Evolutionary conservation across 2,797 vertebrate species (phyloP), one percentile per base, ranked within the genome.

Genomic region (Yasuhikotakia modesta): DNA sequence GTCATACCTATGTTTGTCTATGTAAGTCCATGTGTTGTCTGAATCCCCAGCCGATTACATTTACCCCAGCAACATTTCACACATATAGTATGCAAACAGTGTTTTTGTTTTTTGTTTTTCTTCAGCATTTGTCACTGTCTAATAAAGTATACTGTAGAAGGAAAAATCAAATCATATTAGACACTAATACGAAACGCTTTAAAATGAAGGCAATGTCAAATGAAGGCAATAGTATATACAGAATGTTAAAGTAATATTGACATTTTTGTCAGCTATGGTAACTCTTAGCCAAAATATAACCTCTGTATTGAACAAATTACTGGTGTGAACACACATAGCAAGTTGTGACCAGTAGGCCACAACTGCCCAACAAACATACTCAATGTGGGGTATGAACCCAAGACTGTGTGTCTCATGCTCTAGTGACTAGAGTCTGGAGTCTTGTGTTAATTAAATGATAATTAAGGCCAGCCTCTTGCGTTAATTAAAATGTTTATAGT

Each of bases 91-190:
- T 60, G 39, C 35, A 73, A 24, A 22, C 46, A 46, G 69, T 46
- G 24, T 43, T 46, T 60, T 61, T 81, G 79, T 57, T 76, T 14
- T n/a, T 70, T 55, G 24, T n/a, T 57, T 53, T 16, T 69, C 81
- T 69, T 19, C 17, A 48, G 22, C 65, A 48, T 43, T 22, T 55
- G 63, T 73, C 39, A 72, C 35, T 74, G 61, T 48, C 45, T 32
- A 48, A 48, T 12, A 16, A 30, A 68, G 48, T 43, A 65, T 45
- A 19, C 32, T 35, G 32, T 63, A 22, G 1, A 5, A 12, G 17
- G 46, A 48, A 48, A 43, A 71, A 43, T 43, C 19, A 11, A 39
- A 35, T 17, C 30, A 35, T 1, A 35, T 4, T 45, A 0, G 16
- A 32, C 8, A 50, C 80, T 60, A 24, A 16, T 16, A 19, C 5